These are phyloP conservation scores for Takifugu rubripes DNA, from an alignment of 2,797 vertebrate species.

Conservation along the genomic window DNA sequence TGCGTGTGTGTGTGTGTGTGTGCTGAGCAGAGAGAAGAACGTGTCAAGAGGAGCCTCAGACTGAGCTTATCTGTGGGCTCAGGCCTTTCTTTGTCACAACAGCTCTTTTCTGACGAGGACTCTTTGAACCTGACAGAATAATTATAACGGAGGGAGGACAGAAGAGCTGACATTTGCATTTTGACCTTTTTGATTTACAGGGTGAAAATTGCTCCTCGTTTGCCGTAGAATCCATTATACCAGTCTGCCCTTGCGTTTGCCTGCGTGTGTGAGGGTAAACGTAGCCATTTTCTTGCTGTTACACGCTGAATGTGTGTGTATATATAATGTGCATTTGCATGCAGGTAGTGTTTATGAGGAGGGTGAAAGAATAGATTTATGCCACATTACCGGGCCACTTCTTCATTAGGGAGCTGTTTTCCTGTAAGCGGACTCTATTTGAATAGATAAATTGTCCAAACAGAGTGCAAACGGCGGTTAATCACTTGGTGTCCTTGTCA, in stretches of 20 bases:
- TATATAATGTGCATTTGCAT: slow-evolving; percentile 21
- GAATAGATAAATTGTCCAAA: slow-evolving; percentile 78
- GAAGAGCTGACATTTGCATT: slow-evolving; percentile 75
- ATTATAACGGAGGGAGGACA: slow-evolving; percentile 68
- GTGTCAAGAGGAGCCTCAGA: slow-evolving; percentile 65
- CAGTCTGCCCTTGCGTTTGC: slow-evolving; percentile 19
- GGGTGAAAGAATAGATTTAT: slow-evolving; percentile 67
- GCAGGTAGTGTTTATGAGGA: slow-evolving; percentile 30
- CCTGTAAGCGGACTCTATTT: slow-evolving; percentile 66
- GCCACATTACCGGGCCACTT: slow-evolving; percentile 68
- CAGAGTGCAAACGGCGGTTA: slow-evolving; percentile 66
- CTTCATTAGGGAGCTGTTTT: slow-evolving; percentile 76
- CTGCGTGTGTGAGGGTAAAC: slow-evolving; percentile 1
- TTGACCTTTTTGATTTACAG: slow-evolving; percentile 75
- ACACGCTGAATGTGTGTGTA: slow-evolving; percentile 4
- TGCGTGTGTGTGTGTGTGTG: slow-evolving; percentile 6
- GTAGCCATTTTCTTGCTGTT: background rate
- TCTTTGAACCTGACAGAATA: slow-evolving; percentile 79
- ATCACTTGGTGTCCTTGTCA: slow-evolving; percentile 75
- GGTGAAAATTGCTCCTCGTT: slow-evolving; percentile 54
- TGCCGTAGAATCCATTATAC: slow-evolving; percentile 53
- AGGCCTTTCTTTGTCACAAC: slow-evolving; percentile 64
- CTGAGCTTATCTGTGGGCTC: slow-evolving; percentile 75
- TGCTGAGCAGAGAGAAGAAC: slow-evolving; percentile 44
- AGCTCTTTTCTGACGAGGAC: slow-evolving; percentile 55